These are phyloP conservation scores for Pandemis corylana DNA, from an alignment of 2,888 invertebrate genomes.

Conservation along the genomic window DNA sequence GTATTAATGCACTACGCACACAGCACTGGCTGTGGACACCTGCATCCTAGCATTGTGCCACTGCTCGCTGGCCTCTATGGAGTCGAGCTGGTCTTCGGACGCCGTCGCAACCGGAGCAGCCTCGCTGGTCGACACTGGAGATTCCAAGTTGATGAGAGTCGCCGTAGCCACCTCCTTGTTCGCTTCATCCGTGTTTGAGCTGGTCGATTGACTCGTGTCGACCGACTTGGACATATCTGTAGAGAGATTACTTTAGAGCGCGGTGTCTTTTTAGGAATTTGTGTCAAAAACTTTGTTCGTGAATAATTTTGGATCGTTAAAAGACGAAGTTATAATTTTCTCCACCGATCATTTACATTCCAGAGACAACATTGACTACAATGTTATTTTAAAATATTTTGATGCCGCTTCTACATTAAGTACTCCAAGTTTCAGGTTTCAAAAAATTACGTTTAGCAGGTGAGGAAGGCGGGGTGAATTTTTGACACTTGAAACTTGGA, in stretches of 20 bases:
- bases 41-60: constrained; percentile 75
- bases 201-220: constrained; percentile 76
- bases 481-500: no score
- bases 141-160: constrained; percentile 76
- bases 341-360: no score
- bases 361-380: no score
- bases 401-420: no score
- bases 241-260: constrained; percentile 8
- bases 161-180: constrained; percentile 73
- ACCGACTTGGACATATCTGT: constrained; percentile 72
- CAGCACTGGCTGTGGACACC: constrained; percentile 66
- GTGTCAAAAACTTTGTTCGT: not conserved
- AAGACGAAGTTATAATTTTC: not conserved
- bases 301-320: not conserved
- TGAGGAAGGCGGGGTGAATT: no score
- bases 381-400: no score
- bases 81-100: constrained; percentile 74
- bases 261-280: not conserved
- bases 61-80: constrained; percentile 76
- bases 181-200: constrained; percentile 71
- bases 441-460: no score
- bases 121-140: constrained; percentile 66
- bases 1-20: constrained; percentile 59
- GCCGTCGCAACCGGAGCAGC: constrained; percentile 48
- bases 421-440: no score